Base-by-base conservation (phyloP, 2,113 vertebrate species). In the Rattus rattus region DNA sequence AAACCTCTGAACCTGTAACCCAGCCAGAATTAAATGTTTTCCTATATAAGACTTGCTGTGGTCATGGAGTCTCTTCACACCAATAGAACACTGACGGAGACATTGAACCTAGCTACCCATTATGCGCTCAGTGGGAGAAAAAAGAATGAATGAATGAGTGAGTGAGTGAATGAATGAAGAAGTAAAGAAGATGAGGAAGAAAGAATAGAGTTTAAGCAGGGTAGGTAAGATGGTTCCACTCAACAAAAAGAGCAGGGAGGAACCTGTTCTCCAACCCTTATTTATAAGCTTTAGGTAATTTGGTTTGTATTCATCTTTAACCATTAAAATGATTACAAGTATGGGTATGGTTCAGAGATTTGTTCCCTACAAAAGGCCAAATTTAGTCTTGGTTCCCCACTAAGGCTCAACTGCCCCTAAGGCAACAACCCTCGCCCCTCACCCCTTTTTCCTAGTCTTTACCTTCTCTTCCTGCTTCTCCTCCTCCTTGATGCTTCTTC, bases 321-420 rank as follows among this genome's bases (percentile, higher is more conserved):
- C 30, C 73, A 63, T 84, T 92, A 95, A 91, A 91, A 77, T 79
- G 7, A 22, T 49, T 70, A 2, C 13, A 20, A 20, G 28, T 13
- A 52, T 5, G 39, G 39, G 11, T 39, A 19, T 88, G 49, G 36
- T 33, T 28, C 30, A 88, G 81, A 88, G 54, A 93, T 80, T 92
- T 92, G 70, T 88, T 95, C 33, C 26, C 76, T 95, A 47, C 79
- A 83, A 97, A 95, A 97, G 95, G 33, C 83, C 77, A 94, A 20
- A 73, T 81, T 93, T 79, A 63, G 61, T 92, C 56, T 91, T 92
- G 28, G 16, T 67, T 83, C 90, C 85, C 79, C 52, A 90, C 56
- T 22, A 80, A 80, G 22, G 14, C 85, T 90, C 92, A 96, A 96
- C 47, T 85, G 52, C 43, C 56, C 49, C 69, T 59, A 86, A 94